Conservation (phyloP, 2,113 vertebrate genomes). For the Collichthys lucidus region DNA sequence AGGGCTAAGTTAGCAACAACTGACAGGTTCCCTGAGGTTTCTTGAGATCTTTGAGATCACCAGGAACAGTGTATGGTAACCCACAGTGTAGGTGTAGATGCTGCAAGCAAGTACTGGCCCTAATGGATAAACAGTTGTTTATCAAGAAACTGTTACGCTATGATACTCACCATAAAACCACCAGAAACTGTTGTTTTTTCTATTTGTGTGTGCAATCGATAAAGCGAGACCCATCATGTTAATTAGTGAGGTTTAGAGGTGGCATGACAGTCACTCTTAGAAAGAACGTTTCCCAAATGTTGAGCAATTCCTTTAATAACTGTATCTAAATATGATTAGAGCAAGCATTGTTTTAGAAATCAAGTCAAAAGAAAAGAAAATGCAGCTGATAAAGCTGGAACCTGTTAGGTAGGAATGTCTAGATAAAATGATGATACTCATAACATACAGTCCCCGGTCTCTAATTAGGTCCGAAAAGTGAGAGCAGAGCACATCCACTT, state of each 20-base stretch:
- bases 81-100: neutral
- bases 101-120: neutral
- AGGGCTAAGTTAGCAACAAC: neutral
- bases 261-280: neutral
- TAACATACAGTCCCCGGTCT: constrained; percentile 10
- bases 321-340: neutral
- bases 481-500: constrained; percentile 31
- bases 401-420: neutral
- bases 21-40: too few relatives aligned
- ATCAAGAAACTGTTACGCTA: neutral
- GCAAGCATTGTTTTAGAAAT: neutral
- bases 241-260: neutral
- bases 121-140: neutral
- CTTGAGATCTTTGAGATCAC: too few relatives aligned
- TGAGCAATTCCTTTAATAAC: neutral
- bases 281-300: neutral
- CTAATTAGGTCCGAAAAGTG: constrained; percentile 51
- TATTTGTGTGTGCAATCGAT: neutral
- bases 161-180: neutral
- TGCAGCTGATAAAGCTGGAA: neutral
- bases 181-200: neutral
- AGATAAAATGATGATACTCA: neutral
- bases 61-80: neutral
- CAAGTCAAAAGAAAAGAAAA: neutral
- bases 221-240: neutral